phyloP scores from a whole-genome alignment of 1,140 invertebrate species.

The Oryzaephilus surinamensis region DNA sequence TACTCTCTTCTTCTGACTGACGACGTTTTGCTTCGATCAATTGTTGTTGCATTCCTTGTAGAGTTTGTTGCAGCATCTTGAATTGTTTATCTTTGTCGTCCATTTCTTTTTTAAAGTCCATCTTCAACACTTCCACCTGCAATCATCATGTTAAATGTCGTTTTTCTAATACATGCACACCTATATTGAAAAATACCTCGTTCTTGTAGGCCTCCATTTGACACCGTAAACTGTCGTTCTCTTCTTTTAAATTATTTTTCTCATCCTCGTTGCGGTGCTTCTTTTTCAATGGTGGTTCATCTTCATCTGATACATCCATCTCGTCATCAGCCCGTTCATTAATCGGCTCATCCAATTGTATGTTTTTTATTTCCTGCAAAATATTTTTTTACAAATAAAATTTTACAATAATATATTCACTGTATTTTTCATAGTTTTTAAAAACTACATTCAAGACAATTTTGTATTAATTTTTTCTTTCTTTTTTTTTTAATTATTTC shows the following conservation, averaged over 20 bases:
- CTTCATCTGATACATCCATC: conserved; percentile 72
- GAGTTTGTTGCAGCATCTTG: conserved; percentile 60
- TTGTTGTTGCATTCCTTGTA: conserved; percentile 72
- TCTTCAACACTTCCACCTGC: conserved; percentile 51
- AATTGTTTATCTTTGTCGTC: conserved; percentile 62
- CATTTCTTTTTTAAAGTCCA: conserved; percentile 55
- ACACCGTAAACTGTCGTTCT: conserved; percentile 83
- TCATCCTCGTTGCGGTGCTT: conserved; percentile 40
- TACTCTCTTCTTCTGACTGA: conserved; percentile 50
- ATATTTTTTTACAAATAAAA: too few species aligned
- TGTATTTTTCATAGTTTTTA: too few species aligned
- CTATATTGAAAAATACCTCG: conserved; percentile 47
- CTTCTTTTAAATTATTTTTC: conserved; percentile 51
- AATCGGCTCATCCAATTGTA: conserved; percentile 61
- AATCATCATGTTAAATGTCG: conserved; percentile 5
- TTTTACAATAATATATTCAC: too few species aligned
- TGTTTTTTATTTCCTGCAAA: conserved; percentile 64
- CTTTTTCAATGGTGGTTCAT: conserved; percentile 42
- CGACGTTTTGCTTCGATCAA: conserved; percentile 52
- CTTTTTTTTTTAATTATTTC: too few species aligned
- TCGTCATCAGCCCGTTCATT: conserved; percentile 62
- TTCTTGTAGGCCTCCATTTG: conserved; percentile 92
- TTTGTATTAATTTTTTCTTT: too few species aligned
- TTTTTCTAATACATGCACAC: not conserved
- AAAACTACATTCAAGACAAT: too few species aligned